These are phyloP conservation scores for Neelides sp. DNA, from an alignment of 1,140 invertebrate genomes.

Conservation along the genomic window DNA sequence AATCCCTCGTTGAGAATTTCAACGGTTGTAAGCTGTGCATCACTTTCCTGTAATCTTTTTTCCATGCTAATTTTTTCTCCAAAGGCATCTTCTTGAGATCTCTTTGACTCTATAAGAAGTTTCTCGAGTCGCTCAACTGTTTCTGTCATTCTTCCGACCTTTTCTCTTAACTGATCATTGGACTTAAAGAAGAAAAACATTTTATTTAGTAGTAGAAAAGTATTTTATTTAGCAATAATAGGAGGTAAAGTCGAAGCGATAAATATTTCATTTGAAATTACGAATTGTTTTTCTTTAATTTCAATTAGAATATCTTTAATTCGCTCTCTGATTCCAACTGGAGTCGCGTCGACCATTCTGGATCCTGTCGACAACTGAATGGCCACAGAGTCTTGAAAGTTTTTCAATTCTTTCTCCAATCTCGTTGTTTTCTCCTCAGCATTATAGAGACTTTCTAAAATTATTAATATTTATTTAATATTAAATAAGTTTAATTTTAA, in stretches of 20 bases:
- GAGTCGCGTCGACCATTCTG: constrained; percentile 57
- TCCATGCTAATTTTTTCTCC: constrained; percentile 53
- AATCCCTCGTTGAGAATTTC: constrained; percentile 50
- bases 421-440: constrained; percentile 18
- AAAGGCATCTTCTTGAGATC: constrained; percentile 35
- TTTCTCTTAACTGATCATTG: constrained; percentile 29
- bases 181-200: constrained; percentile 10
- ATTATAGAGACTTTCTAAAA: constrained; percentile 17
- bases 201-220: no score
- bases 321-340: constrained; percentile 59
- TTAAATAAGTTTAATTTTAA: not conserved
- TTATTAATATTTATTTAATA: not conserved
- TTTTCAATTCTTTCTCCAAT: constrained; percentile 51
- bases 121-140: constrained; percentile 35
- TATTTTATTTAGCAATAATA: no score
- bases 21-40: constrained; percentile 51
- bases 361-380: constrained; percentile 52
- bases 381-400: constrained; percentile 53
- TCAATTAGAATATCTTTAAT: constrained; percentile 58
- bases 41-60: constrained; percentile 53
- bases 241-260: no score
- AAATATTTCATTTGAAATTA: no score
- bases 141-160: constrained; percentile 33
- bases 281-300: constrained; percentile 57
- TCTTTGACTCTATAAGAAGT: constrained; percentile 23